Evolutionary conservation across 2,113 vertebrate species (phyloP).

Genomic region (Sminthopsis crassicaudata): DNA sequence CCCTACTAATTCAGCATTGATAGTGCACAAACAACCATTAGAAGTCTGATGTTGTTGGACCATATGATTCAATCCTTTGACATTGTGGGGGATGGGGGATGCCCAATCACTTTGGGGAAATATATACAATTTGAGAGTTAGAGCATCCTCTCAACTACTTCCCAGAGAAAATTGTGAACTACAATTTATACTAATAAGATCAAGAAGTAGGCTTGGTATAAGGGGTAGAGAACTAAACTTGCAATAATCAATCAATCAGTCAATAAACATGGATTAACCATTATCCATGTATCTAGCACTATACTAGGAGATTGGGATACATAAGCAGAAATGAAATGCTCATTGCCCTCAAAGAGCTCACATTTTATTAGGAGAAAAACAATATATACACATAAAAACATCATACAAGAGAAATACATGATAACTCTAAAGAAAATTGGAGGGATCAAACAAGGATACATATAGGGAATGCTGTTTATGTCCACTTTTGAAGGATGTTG

Average conservation of each 20-base stretch:
- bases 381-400: background rate
- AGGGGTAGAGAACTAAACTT: background rate
- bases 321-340: background rate
- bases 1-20: slow-evolving; percentile 23
- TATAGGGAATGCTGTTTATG: background rate
- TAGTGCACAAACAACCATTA: background rate
- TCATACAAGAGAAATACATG: background rate
- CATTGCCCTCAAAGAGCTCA: background rate
- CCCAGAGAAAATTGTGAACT: background rate
- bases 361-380: background rate
- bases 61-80: background rate
- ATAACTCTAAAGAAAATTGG: background rate
- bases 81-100: background rate
- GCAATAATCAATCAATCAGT: background rate
- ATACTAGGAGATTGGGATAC: background rate
- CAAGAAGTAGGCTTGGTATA: background rate
- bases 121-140: background rate
- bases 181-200: background rate
- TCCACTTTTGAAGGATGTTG: background rate
- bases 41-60: background rate
- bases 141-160: background rate
- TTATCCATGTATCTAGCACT: background rate
- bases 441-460: background rate
- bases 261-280: background rate
- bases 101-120: background rate